phyloP scores from a whole-genome alignment of 2,888 invertebrate genomes.

The Rugalucina vietnamica region DNA sequence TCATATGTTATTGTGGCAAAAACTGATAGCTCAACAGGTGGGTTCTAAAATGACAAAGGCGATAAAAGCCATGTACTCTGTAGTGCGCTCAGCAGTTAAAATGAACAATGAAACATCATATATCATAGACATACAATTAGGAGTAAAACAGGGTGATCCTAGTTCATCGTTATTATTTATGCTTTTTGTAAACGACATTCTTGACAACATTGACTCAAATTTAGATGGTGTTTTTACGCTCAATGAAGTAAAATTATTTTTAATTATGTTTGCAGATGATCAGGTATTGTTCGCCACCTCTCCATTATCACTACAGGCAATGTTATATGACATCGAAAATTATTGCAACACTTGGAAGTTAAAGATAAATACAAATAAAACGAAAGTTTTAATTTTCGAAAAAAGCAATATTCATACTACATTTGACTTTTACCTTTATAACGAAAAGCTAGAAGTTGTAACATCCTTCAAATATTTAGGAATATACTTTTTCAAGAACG shows the following conservation, averaged over 20 bases:
- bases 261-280: not conserved
- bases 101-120: not conserved
- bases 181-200: not conserved
- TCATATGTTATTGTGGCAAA: not conserved
- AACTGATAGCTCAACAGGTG: not conserved
- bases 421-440: not conserved
- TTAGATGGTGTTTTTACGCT: not conserved
- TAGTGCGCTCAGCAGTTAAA: not conserved
- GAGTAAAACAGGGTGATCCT: not conserved
- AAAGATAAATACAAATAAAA: not conserved
- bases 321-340: not conserved
- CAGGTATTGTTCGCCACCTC: not conserved
- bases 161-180: not conserved
- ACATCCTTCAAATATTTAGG: not conserved
- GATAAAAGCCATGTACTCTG: not conserved
- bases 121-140: not conserved
- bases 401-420: not conserved
- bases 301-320: not conserved
- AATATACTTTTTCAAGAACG: not conserved
- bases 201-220: not conserved
- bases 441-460: not conserved
- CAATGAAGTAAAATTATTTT: not conserved
- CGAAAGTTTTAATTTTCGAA: not conserved
- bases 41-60: not conserved
- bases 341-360: not conserved